Conservation (phyloP, 92 coral and sea anemone species). For the Zoanthus gigantus region DNA sequence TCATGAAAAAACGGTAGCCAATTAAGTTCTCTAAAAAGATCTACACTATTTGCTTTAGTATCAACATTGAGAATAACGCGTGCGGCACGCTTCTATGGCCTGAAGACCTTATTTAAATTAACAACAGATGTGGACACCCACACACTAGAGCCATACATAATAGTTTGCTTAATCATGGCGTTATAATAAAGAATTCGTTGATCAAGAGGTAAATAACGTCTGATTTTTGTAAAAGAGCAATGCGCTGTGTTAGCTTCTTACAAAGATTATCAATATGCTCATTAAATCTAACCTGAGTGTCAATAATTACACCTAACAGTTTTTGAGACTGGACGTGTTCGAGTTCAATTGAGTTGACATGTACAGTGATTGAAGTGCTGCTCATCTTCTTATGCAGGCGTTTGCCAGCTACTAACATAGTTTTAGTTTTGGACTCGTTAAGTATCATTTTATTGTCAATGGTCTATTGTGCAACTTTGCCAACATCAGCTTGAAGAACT, state of each 20-base stretch:
- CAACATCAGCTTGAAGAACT: neutral
- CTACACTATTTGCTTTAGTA: too few species aligned
- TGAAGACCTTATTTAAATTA: too few species aligned
- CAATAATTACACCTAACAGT: neutral
- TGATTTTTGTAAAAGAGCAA: neutral
- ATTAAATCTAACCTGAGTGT: too few species aligned
- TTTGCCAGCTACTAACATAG: slow-evolving; percentile 16
- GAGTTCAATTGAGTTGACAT: neutral
- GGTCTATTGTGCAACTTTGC: neutral
- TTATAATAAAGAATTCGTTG: neutral
- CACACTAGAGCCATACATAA: neutral
- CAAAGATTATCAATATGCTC: too few species aligned
- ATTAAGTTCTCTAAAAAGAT: too few species aligned
- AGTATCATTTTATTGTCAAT: too few species aligned
- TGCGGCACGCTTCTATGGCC: too few species aligned
- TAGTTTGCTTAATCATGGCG: too few species aligned
- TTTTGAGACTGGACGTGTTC: neutral
- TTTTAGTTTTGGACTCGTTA: neutral
- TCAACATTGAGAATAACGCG: too few species aligned
- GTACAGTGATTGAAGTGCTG: neutral
- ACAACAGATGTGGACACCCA: neutral
- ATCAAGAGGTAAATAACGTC: neutral
- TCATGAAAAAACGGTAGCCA: too few species aligned
- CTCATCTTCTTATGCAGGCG: neutral
- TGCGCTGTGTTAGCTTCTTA: neutral